Percentiles rank a stretch among this genome's conserved stretches.
Evolutionary conservation across 2,113 vertebrate genomes (phyloP).

Genomic region (Rhea americana): DNA sequence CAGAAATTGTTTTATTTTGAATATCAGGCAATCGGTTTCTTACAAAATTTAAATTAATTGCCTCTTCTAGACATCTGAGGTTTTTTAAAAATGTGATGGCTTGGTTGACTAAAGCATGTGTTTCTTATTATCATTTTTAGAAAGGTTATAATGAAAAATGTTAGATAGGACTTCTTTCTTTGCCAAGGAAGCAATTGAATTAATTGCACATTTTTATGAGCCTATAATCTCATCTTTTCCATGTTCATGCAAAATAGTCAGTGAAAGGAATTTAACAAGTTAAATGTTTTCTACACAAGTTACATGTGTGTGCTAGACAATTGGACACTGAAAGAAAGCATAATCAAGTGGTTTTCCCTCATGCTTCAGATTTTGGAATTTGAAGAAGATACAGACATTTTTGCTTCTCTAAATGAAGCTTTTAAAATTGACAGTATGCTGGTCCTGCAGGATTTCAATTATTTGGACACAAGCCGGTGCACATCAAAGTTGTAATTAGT

Average conservation of each 20-base stretch:
- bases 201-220: neutral
- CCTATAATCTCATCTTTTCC: neutral
- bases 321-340: neutral
- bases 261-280: neutral
- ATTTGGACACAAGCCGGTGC: neutral
- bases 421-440: neutral
- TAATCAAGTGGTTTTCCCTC: neutral
- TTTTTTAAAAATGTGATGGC: neutral
- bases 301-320: neutral
- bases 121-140: neutral
- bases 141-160: neutral
- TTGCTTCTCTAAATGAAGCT: neutral
- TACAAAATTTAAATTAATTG: neutral
- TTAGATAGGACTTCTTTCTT: neutral
- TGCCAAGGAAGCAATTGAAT: neutral
- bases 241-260: neutral
- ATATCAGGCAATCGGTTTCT: neutral
- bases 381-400: neutral
- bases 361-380: neutral
- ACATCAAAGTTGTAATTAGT: neutral
- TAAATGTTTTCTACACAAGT: neutral
- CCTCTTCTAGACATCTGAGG: neutral
- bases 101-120: neutral
- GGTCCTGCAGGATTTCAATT: neutral
- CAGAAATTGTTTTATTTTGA: neutral